Percentiles rank a stretch among this genome's conserved stretches.
Conservation (phyloP, 2,797 vertebrate species). For the Rhinichthys osculus region DNA sequence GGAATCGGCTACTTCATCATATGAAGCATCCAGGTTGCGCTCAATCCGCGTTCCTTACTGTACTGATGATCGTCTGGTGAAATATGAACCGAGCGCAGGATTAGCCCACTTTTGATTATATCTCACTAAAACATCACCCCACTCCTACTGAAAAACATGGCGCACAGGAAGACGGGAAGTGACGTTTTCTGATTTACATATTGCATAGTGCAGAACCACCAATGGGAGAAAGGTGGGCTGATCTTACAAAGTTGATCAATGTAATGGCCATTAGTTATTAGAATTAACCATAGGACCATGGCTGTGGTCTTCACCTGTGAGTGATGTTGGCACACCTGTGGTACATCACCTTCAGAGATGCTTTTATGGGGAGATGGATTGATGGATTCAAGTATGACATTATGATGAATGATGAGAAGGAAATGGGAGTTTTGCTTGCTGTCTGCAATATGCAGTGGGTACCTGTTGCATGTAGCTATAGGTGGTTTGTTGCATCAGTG, state of each 20-base stretch:
- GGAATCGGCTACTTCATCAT: slow-evolving; percentile 44
- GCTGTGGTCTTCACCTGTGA: slow-evolving; percentile 26
- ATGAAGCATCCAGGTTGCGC: slow-evolving; percentile 18
- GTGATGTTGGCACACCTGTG: slow-evolving; percentile 46
- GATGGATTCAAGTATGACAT: neutral
- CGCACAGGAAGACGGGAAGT: slow-evolving; percentile 71
- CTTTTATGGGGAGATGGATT: neutral
- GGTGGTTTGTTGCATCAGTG: slow-evolving; percentile 1
- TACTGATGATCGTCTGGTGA: neutral
- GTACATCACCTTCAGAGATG: slow-evolving; percentile 3
- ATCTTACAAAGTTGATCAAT: slow-evolving; percentile 40
- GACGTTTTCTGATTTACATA: slow-evolving; percentile 65
- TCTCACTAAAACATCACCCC: slow-evolving; percentile 56
- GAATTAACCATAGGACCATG: neutral
- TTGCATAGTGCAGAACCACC: slow-evolving; percentile 52
- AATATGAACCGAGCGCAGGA: slow-evolving; percentile 8
- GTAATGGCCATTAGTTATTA: slow-evolving; percentile 37
- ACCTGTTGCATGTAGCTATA: neutral
- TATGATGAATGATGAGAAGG: neutral
- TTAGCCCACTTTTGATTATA: slow-evolving; percentile 54
- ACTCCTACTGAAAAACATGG: slow-evolving; percentile 67
- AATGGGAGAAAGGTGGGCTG: slow-evolving; percentile 57
- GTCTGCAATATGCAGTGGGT: neutral
- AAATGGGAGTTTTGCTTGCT: neutral
- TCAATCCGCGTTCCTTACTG: slow-evolving; percentile 6